A percentile compares a stretch with the other conserved stretches of the same genome.
Evolutionary conservation across 2,888 invertebrate species (phyloP).

Genomic region (Hydriomena furcata): DNA sequence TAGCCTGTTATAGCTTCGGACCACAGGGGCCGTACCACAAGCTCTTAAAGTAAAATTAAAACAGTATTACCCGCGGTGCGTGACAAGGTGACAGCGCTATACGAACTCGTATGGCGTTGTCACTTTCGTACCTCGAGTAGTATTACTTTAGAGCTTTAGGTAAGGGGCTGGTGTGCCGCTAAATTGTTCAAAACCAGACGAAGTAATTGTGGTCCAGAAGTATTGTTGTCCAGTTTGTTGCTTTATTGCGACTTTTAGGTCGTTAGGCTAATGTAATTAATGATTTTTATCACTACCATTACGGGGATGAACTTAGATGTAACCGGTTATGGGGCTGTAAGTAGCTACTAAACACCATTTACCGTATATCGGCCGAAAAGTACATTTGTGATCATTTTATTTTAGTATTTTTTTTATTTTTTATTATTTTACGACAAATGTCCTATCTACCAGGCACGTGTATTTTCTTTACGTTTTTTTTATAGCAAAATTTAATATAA

Average conservation of each 20-base stretch:
- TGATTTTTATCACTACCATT: constrained; percentile 31
- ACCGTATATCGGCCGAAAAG: constrained; percentile 27
- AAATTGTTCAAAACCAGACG: no score
- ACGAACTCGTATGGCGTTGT: no score
- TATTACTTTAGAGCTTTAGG: no score
- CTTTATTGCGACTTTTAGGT: constrained; percentile 36
- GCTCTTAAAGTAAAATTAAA: no score
- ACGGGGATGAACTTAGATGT: constrained; percentile 41
- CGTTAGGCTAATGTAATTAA: constrained; percentile 33
- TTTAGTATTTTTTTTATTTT: constrained; percentile 22
- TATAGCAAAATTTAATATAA: not conserved
- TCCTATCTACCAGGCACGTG: constrained; percentile 15
- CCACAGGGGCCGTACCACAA: no score
- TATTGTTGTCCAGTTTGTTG: constrained; percentile 53
- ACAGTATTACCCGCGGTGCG: no score
- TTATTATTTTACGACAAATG: constrained; percentile 19
- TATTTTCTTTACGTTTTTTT: constrained; percentile 12
- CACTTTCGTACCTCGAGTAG: no score
- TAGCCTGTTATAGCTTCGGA: constrained; percentile 11
- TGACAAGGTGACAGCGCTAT: no score
- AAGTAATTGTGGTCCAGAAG: constrained; percentile 6
- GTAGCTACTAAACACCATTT: constrained; percentile 40
- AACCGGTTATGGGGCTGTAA: constrained; percentile 41
- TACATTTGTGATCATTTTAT: constrained; percentile 31
- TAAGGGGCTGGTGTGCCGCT: no score